Percentiles rank a stretch among this genome's conserved stretches.
Conservation (phyloP, 2,113 vertebrate genomes). For the Ahaetulla prasina region DNA sequence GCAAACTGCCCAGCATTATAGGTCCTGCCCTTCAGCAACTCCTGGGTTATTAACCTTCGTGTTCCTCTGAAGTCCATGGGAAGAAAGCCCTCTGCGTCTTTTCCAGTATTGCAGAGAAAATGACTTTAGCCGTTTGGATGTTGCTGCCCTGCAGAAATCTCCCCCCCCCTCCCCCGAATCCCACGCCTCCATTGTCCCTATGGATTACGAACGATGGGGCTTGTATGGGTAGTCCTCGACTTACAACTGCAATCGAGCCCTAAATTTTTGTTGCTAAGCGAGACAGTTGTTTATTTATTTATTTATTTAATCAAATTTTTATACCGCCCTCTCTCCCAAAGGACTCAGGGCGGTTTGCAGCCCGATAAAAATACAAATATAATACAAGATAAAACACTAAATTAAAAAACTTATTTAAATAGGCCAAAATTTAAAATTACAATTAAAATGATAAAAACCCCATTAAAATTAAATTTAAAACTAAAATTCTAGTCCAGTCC, state of each 20-base stretch:
- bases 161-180: background rate
- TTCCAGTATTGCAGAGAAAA: background rate
- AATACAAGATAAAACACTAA: too few relatives aligned
- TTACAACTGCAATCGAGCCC: background rate
- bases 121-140: background rate
- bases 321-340: too few relatives aligned
- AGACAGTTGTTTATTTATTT: background rate
- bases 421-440: too few relatives aligned
- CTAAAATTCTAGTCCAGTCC: too few relatives aligned
- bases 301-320: too few relatives aligned
- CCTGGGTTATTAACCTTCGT: background rate
- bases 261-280: background rate
- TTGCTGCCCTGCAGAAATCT: background rate
- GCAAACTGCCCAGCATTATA: background rate
- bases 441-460: too few relatives aligned
- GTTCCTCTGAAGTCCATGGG: background rate
- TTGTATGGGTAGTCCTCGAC: background rate
- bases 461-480: too few relatives aligned
- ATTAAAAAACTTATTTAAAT: too few relatives aligned
- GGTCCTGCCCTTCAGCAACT: background rate
- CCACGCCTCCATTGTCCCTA: background rate
- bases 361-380: too few relatives aligned
- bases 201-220: background rate
- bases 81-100: background rate
- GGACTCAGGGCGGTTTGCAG: too few relatives aligned